A percentile compares a stretch with the other conserved stretches of the same genome.
Conservation (phyloP, 1,140 invertebrate species). For the Pemphigus obesinymphae region DNA sequence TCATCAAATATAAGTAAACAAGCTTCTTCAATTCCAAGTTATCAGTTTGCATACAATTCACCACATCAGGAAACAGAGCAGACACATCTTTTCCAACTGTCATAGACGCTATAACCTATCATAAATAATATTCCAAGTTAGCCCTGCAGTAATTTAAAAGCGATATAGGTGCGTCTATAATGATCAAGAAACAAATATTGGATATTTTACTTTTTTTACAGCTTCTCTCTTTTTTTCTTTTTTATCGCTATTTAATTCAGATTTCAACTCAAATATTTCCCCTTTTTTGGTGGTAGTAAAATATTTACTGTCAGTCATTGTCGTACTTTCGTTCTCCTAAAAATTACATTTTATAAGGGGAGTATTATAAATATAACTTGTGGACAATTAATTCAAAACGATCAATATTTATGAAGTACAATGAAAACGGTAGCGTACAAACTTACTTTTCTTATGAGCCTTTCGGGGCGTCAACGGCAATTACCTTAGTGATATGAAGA, state of each 20-base stretch:
- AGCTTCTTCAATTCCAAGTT: slow-evolving; percentile 99
- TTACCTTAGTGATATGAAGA: no score
- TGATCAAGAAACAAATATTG: background rate
- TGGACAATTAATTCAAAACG: no score
- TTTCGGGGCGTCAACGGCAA: no score
- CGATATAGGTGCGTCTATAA: no score
- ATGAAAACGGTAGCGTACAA: background rate
- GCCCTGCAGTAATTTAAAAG: no score
- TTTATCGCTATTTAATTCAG: slow-evolving; percentile 98
- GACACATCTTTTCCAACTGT: slow-evolving; percentile 97
- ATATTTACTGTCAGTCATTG: slow-evolving; percentile 99
- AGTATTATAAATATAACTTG: no score
- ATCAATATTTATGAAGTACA: background rate
- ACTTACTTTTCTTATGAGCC: no score
- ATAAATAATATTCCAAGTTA: slow-evolving; percentile 44
- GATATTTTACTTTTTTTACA: slow-evolving; percentile 84
- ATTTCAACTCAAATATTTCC: slow-evolving; percentile 98
- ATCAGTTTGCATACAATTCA: slow-evolving; percentile 99
- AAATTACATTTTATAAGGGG: no score
- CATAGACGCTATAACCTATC: slow-evolving; percentile 97
- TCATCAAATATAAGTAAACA: slow-evolving; percentile 99
- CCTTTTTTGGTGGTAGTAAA: slow-evolving; percentile 99
- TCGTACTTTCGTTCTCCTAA: slow-evolving; percentile 6
- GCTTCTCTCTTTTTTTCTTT: slow-evolving; percentile 99
- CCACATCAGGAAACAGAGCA: slow-evolving; percentile 96